phyloP scores from a whole-genome alignment of 1,140 invertebrate species.

The Micrasema minimum region DNA sequence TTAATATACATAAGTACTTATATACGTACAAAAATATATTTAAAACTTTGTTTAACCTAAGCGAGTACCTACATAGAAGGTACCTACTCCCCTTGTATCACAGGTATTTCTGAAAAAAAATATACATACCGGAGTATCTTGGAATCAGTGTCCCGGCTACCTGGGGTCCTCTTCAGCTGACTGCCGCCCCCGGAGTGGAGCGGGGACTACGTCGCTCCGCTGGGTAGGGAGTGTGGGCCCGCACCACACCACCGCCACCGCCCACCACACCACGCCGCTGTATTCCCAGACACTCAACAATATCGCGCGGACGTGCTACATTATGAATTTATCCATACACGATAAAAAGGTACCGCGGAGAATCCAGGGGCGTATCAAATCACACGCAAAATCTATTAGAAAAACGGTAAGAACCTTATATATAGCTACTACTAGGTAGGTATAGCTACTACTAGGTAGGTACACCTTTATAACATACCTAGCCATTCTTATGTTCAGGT shows the following conservation, averaged over 20 bases:
- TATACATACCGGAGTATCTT: background rate
- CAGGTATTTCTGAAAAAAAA: no score
- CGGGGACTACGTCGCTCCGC: background rate
- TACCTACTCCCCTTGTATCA: no score
- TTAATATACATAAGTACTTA: no score
- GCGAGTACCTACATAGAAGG: no score
- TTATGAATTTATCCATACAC: constrained; percentile 51
- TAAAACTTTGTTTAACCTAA: no score
- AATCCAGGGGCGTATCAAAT: constrained; percentile 2
- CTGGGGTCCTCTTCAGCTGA: constrained; percentile 3
- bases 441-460: no score
- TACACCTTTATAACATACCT: no score
- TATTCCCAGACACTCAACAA: constrained; percentile 37
- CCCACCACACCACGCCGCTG: background rate
- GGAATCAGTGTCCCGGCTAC: constrained; percentile 9
- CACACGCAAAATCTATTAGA: no score
- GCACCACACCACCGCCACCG: background rate
- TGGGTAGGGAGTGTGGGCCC: background rate
- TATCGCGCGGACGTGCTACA: constrained; percentile 43
- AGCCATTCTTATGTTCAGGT: no score
- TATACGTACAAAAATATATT: no score
- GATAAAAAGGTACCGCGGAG: constrained; percentile 46
- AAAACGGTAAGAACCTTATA: no score
- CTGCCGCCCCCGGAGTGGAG: background rate
- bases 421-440: no score